Evolutionary conservation across 2,797 vertebrate genomes (phyloP).

Genomic region (Rachycentron canadum): DNA sequence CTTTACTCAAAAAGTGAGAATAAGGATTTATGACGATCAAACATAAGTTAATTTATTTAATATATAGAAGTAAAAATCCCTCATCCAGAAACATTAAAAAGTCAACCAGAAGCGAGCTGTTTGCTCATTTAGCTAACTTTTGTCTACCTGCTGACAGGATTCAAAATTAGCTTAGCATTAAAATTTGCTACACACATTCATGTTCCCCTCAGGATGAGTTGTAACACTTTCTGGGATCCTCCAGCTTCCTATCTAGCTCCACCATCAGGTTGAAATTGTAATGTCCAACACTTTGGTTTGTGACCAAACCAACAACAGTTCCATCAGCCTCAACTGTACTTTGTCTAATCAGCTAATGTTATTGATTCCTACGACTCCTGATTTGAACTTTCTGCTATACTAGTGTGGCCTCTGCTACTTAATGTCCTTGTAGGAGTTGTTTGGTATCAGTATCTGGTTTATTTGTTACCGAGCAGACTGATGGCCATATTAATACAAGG

Average conservation of each 20-base stretch:
- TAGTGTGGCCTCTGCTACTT: constrained; percentile 9
- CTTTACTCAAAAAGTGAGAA: too few species aligned
- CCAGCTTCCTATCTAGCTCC: background rate
- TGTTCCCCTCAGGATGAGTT: too few species aligned
- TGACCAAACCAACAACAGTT: background rate
- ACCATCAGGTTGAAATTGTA: too few species aligned
- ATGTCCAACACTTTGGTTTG: background rate
- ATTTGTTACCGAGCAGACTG: constrained; percentile 73
- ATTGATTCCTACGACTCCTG: background rate
- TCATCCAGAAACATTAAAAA: too few species aligned
- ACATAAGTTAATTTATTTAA: too few species aligned
- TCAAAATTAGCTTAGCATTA: background rate
- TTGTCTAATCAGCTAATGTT: background rate
- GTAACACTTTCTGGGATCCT: background rate
- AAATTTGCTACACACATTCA: background rate
- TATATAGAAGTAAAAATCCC: too few species aligned
- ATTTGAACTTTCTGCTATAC: constrained; percentile 9
- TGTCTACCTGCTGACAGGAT: background rate
- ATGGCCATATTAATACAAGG: constrained; percentile 78
- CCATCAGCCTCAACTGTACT: background rate
- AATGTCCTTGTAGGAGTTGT: constrained; percentile 50
- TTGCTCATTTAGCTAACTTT: too few species aligned
- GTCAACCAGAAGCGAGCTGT: too few species aligned
- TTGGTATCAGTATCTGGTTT: constrained; percentile 50
- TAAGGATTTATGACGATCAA: too few species aligned